These are phyloP conservation scores for Protodeltote pygarga DNA, from an alignment of 2,888 invertebrate genomes.

Conservation along the genomic window DNA sequence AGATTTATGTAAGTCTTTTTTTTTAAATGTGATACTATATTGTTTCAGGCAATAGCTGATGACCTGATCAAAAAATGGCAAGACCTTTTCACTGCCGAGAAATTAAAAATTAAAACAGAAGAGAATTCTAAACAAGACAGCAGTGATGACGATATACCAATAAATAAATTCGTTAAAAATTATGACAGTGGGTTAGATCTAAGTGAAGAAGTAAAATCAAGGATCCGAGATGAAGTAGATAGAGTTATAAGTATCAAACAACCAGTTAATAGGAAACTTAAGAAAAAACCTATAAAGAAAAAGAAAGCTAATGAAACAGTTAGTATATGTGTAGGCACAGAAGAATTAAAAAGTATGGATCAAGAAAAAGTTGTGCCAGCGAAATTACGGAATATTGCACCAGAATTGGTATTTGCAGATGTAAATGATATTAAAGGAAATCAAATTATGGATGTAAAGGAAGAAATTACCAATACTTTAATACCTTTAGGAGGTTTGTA, in stretches of 20 bases:
- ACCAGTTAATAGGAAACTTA: conserved; percentile 26
- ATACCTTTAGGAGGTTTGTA: conserved; percentile 40
- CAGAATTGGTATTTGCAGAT: conserved; percentile 73
- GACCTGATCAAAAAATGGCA: conserved; percentile 66
- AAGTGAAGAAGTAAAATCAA: conserved; percentile 66
- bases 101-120: conserved; percentile 28
- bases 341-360: conserved; percentile 6
- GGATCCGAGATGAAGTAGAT: conserved; percentile 65
- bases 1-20: neutral
- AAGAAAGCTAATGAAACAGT: conserved; percentile 32
- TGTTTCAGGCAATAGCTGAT: conserved; percentile 67
- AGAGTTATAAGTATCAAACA: conserved; percentile 53
- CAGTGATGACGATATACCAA: conserved; percentile 76
- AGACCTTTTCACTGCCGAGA: conserved; percentile 56
- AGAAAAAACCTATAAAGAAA: conserved; percentile 29
- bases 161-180: conserved; percentile 69
- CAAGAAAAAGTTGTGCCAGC: no score
- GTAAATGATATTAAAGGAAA: conserved; percentile 62
- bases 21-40: neutral
- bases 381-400: no score
- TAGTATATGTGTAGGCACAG: conserved; percentile 2
- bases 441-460: conserved; percentile 58
- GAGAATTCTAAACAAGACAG: conserved; percentile 49
- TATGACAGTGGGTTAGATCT: conserved; percentile 67
- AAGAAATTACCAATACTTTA: conserved; percentile 41